Evolutionary conservation across 2,113 vertebrate species (phyloP).

Genomic region (Dicentrarchus labrax): DNA sequence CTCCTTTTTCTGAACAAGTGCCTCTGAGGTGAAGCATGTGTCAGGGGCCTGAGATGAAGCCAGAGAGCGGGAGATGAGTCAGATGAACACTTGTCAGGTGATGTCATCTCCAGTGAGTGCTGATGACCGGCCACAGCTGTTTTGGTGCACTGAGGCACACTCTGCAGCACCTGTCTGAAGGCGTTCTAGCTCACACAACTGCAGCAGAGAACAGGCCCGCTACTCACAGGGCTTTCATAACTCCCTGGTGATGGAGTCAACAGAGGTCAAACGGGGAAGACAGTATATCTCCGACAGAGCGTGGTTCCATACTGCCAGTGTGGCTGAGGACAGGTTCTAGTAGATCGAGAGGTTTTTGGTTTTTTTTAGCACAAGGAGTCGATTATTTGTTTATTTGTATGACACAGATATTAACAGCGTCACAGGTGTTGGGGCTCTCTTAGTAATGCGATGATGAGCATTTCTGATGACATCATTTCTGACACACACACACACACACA

Average conservation of each 20-base stretch:
- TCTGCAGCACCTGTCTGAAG: conserved; percentile 78
- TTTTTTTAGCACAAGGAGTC: not conserved
- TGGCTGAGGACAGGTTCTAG: conserved; percentile 8
- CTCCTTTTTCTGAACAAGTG: conserved; percentile 25
- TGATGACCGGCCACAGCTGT: conserved; percentile 80
- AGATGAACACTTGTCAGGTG: conserved; percentile 83
- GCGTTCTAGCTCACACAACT: conserved; percentile 67
- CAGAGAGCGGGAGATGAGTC: conserved; percentile 77
- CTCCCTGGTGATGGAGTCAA: conserved; percentile 62
- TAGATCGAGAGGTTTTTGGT: not conserved
- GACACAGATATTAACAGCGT: conserved; percentile 5
- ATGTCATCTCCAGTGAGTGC: conserved; percentile 81
- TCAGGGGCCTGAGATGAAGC: conserved; percentile 62
- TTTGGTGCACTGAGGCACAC: conserved; percentile 71
- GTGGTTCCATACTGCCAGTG: conserved; percentile 21
- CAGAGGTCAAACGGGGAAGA: conserved; percentile 63
- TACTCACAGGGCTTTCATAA: conserved; percentile 59
- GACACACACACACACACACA: conserved; percentile 67
- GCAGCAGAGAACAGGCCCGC: conserved; percentile 48
- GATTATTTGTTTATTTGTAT: not conserved
- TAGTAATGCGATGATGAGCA: conserved; percentile 22
- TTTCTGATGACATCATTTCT: conserved; percentile 62
- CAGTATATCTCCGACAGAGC: conserved; percentile 51
- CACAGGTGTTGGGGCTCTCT: conserved; percentile 25
- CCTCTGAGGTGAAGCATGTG: conserved; percentile 71